Evolutionary conservation across 2,888 invertebrate species (phyloP), one percentile per base, ranked within the genome.

Genomic region (Leucophora obtusa): DNA sequence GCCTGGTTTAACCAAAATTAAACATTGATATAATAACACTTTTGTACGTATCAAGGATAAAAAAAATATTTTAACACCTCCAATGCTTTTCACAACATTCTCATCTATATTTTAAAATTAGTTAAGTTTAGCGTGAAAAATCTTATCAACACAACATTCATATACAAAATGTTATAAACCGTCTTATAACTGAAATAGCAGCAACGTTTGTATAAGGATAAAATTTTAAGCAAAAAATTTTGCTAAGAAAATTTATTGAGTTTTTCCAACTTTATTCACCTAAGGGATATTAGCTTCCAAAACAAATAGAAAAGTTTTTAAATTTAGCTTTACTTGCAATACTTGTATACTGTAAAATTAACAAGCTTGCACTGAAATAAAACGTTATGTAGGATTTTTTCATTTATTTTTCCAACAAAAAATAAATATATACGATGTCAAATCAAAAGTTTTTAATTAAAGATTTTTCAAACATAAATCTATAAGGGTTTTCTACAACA

Each of bases 361-460:
- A 60, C 15, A 51, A 24, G 15, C 50, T 59, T 51, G n/a, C 51
- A 18, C n/a, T 47, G 21, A 43, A 33, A 21, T n/a, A 6, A 43
- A 60, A 7, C 15, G 56, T 65, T 53, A 43, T 18, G 70, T 24
- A 53, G 38, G 33, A 21, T 11, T 54, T 63, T 47, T 18, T 47
- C 28, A 24, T 28, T 14, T 54, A 24, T 28, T 17, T 43, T 9
- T 18, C 17, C 24, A 56, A 14, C 38, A 63, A 28, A 15, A 28
- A 28, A 28, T 35, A 35, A 24, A 33, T 72, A 18, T 63, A 50
- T 28, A 33, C 33, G 15, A 33, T 72, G 58, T 73, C 73, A 73
- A 65, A 50, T 65, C 35, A 65, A 58, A 73, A 73, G 50, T 73
- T 65, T 65, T 73, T 73, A 73, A 73, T 73, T 58, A 73, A 73